Conservation (phyloP, 2,113 vertebrate genomes). For the Bombycilla garrulus region DNA sequence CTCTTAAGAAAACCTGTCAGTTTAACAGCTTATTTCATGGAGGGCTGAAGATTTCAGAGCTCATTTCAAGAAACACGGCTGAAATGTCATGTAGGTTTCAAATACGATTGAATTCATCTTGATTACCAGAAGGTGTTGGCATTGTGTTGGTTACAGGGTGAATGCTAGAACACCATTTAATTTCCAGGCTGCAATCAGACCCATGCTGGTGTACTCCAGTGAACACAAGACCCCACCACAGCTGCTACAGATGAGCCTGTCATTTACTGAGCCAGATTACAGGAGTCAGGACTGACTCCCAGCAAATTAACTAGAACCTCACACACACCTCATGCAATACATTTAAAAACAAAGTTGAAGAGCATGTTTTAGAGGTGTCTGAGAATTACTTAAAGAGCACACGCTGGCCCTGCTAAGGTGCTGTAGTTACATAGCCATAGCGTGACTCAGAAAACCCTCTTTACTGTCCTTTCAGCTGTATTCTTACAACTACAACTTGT, state of each 20-base stretch:
- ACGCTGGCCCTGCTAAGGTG: rapidly evolving
- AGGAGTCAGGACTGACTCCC: not conserved
- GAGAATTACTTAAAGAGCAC: not conserved
- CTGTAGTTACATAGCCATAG: not conserved
- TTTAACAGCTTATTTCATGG: not conserved
- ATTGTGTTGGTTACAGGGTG: not conserved
- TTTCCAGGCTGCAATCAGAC: constrained; percentile 2
- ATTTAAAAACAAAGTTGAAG: not conserved
- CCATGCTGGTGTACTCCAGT: not conserved
- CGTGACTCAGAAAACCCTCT: not conserved
- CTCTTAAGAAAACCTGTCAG: not conserved
- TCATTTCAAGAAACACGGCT: not conserved
- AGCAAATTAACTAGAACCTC: not conserved
- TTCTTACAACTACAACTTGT: not conserved
- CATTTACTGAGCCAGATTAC: not conserved
- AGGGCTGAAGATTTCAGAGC: not conserved
- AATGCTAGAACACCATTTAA: not conserved
- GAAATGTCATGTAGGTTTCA: not conserved
- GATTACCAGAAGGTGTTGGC: not conserved
- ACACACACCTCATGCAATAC: not conserved
- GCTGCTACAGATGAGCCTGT: not conserved
- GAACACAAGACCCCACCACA: not conserved
- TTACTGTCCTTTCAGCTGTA: not conserved
- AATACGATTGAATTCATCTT: not conserved
- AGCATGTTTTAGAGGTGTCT: not conserved